Evolutionary conservation across 2,888 invertebrate genomes (phyloP).

Genomic region (Plebejus argus): DNA sequence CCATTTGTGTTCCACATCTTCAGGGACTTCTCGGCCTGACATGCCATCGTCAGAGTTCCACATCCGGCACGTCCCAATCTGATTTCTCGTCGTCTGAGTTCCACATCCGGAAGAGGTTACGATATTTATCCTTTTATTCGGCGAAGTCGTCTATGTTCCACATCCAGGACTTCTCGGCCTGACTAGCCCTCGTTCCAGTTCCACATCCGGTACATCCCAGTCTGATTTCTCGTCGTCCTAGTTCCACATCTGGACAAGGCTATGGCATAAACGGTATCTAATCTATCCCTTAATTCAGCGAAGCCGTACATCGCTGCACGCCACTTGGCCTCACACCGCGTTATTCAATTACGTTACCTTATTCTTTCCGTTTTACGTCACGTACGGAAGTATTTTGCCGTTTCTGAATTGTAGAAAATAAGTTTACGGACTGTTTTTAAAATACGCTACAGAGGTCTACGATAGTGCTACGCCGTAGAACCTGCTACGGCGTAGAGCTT

Average conservation of each 20-base stretch:
- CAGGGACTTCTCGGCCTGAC: not conserved
- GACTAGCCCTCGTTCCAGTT: no score
- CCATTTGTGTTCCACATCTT: not conserved
- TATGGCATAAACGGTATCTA: not conserved
- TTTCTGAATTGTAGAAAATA: not conserved
- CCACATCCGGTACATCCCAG: not conserved
- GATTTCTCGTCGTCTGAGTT: not conserved
- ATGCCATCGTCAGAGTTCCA: not conserved
- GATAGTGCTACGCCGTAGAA: not conserved
- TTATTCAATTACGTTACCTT: slow-evolving; percentile 20
- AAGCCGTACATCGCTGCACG: not conserved
- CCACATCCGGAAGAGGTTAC: not conserved
- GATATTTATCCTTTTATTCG: not conserved
- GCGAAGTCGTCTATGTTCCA: not conserved
- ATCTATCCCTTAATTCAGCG: slow-evolving; percentile 6
- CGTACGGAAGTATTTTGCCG: not conserved
- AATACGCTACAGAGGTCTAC: not conserved
- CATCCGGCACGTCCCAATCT: not conserved
- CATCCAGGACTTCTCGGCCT: no score
- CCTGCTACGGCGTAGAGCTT: no score
- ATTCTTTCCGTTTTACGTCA: not conserved
- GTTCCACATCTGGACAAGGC: not conserved
- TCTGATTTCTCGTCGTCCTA: not conserved
- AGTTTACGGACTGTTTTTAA: not conserved
- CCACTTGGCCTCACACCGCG: slow-evolving; percentile 4